Percentiles rank a stretch among this genome's conserved stretches.
Evolutionary conservation across 64 coral and sea anemone species (phyloP).

Genomic region (Pocillopora verrucosa): DNA sequence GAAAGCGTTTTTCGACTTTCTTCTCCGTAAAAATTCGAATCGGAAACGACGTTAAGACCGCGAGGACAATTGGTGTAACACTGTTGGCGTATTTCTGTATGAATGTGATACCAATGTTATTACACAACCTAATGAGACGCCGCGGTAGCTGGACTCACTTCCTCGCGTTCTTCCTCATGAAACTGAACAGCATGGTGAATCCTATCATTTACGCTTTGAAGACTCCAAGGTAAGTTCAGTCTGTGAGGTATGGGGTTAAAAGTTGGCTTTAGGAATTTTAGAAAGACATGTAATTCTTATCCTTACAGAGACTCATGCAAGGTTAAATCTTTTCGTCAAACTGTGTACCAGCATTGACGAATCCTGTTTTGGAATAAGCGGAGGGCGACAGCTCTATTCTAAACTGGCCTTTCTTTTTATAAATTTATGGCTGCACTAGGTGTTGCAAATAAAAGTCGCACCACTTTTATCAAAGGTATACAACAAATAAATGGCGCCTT

Average conservation of each 20-base stretch:
- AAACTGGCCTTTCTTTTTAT: no score
- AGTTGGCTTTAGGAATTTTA: background rate
- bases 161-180: slow-evolving; percentile 58
- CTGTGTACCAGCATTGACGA: no score
- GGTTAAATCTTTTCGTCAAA: no score
- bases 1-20: slow-evolving; percentile 4
- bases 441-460: no score
- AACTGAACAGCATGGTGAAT: slow-evolving; percentile 70
- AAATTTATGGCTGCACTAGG: no score
- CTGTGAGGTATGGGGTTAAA: background rate
- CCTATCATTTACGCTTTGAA: slow-evolving; percentile 66
- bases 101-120: slow-evolving; percentile 56
- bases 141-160: slow-evolving; percentile 63
- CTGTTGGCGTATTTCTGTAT: slow-evolving; percentile 55
- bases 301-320: background rate
- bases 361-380: no score
- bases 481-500: no score
- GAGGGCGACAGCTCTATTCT: no score
- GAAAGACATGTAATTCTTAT: background rate
- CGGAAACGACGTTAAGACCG: slow-evolving; percentile 62
- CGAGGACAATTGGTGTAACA: slow-evolving; percentile 68
- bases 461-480: no score
- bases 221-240: slow-evolving; percentile 22
- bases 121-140: slow-evolving; percentile 56
- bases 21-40: slow-evolving; percentile 1